Conservation (phyloP, 1,140 invertebrate species). For the Holcopasites calliopsidis region DNA sequence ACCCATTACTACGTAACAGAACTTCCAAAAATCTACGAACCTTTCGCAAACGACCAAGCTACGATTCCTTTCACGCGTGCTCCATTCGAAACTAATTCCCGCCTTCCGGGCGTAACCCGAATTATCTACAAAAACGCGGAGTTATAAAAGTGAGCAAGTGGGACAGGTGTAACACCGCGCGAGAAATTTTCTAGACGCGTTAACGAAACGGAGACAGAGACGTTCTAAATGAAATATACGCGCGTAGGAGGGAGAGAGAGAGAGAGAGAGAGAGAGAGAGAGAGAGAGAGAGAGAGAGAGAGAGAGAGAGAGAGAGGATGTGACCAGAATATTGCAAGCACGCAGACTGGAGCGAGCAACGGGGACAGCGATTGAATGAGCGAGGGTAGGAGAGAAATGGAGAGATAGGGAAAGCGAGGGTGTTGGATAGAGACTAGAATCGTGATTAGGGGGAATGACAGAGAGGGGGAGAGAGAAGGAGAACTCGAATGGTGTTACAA, state of each 20-base stretch:
- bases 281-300: not conserved
- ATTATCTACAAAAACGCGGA: too few species aligned
- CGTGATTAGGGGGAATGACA: not conserved
- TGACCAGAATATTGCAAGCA: not conserved
- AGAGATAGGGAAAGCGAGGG: constrained; percentile 21
- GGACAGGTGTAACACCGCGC: not conserved
- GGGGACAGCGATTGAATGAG: not conserved
- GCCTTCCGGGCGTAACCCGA: not conserved
- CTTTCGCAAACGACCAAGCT: not conserved
- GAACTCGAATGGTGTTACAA: not conserved
- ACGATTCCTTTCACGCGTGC: not conserved
- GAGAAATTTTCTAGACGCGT: not conserved
- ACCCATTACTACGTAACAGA: too few species aligned
- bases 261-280: not conserved
- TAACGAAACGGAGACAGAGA: not conserved
- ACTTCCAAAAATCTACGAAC: too few species aligned
- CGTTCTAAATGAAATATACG: not conserved
- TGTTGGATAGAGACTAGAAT: constrained; percentile 1
- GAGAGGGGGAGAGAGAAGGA: not conserved
- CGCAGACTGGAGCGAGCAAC: not conserved
- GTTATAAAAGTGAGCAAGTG: too few species aligned
- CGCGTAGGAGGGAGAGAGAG: not conserved
- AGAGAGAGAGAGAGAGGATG: not conserved
- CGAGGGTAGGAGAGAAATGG: not conserved
- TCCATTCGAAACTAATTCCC: too few species aligned